Evolutionary conservation across 2,113 vertebrate genomes (phyloP).

Genomic region (Pachycephala philippinensis): DNA sequence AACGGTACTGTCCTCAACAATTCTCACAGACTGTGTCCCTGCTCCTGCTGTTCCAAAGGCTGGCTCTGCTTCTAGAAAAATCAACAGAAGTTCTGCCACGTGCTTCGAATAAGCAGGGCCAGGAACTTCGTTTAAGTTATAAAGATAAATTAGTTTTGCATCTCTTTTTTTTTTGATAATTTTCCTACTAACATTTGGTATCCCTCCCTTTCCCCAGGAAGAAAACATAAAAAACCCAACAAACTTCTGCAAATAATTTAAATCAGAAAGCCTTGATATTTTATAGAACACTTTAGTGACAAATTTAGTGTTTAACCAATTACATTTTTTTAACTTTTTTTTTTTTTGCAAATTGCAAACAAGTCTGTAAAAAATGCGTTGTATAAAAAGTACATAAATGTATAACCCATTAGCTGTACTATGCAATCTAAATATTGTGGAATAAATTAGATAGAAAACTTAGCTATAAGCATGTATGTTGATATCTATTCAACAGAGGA

Average conservation of each 20-base stretch:
- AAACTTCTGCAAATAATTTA: conserved; percentile 51
- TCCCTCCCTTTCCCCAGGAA: background rate
- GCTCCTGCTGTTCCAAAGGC: background rate
- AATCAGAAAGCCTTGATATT: conserved; percentile 60
- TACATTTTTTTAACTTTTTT: background rate
- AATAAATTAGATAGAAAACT: conserved; percentile 89
- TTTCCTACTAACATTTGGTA: background rate
- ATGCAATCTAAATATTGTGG: conserved; percentile 84
- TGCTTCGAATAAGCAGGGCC: background rate
- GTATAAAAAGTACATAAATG: conserved; percentile 72
- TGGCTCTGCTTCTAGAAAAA: background rate
- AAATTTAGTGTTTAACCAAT: conserved; percentile 55
- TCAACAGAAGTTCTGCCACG: background rate
- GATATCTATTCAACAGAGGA: conserved; percentile 83
- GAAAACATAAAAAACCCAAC: background rate
- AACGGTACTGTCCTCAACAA: background rate
- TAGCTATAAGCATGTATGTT: conserved; percentile 81
- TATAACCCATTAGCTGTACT: conserved; percentile 85
- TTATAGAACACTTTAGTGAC: conserved; percentile 52
- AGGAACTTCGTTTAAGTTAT: background rate
- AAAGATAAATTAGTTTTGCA: conserved; percentile 32
- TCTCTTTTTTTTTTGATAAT: background rate
- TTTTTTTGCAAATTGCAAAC: conserved; percentile 64
- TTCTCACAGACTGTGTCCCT: background rate
- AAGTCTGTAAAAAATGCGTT: conserved; percentile 66